These are phyloP conservation scores for Ia io DNA, from an alignment of 2,113 vertebrate species.

Conservation along the genomic window DNA sequence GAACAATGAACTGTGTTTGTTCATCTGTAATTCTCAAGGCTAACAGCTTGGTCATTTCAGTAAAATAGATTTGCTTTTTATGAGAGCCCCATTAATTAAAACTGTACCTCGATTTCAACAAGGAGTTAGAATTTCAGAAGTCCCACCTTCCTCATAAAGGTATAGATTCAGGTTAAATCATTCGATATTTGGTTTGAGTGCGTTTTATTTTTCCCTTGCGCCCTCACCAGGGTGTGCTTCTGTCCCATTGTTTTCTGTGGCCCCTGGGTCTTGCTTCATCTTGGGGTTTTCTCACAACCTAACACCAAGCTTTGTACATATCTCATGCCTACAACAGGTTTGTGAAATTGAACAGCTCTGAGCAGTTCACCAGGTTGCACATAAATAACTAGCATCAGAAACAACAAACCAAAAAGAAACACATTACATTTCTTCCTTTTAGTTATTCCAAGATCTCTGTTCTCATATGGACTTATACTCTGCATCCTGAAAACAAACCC, in stretches of 20 bases:
- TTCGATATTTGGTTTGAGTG: not conserved
- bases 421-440: not conserved
- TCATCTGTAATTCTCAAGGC: not conserved
- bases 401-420: not conserved
- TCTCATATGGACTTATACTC: not conserved
- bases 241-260: not conserved
- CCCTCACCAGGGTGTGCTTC: not conserved
- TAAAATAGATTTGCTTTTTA: not conserved
- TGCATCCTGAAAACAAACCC: not conserved
- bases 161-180: not conserved
- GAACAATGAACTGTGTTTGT: not conserved
- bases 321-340: not conserved
- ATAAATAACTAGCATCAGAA: not conserved
- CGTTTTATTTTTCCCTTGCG: not conserved
- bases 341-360: not conserved
- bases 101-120: not conserved
- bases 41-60: not conserved
- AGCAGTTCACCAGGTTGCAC: not conserved
- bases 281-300: not conserved
- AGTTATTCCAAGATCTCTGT: not conserved
- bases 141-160: not conserved
- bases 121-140: not conserved
- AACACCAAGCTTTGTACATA: not conserved
- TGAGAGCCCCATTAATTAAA: not conserved
- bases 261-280: not conserved